Evolutionary conservation across 2,797 vertebrate species (phyloP), one percentile per base, ranked within the genome.

Genomic region (Gambelia wislizenii): DNA sequence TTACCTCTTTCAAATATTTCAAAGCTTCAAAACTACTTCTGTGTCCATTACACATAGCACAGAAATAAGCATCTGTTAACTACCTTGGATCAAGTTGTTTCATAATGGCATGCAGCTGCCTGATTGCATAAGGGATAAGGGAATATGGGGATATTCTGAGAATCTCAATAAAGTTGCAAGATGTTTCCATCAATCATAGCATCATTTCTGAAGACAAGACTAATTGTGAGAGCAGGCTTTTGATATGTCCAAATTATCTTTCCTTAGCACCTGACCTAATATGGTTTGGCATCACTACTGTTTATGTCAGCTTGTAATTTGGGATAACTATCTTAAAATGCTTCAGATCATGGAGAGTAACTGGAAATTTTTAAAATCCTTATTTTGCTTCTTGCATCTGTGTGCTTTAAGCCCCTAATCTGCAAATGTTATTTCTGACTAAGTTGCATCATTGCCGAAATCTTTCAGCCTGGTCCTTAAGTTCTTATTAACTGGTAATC

Each of bases 1-100:
- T 88, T 90, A 44, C 91, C 80, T 84, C 42, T 87, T 69, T 59
- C 91, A 88, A 90, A 91, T 86, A 86, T 72, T 89, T 77, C 86
- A 88, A 87, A 90, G 92, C 92, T 87, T 78, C 56, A 4, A 89
- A 90, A 0, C 0, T 36, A 44, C 20, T 87, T 52, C 89, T 94
- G 86, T 42, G 82, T 0, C 86, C 85, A 76, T 83, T 69, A 90
- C 64, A 52, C 61, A 74, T 30, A 70, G 25, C 89, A 75, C 42
- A 0, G 25, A 44, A 85, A 83, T 22, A 87, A 87, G 54, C 78
- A 18, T 61, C 49, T 61, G 39, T 87, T 49, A 76, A 93, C 20
- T 93, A 94, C 18, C 89, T 90, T 92, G 87, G 87, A 78, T 89
- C 79, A 69, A 42, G 33, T 0, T 0, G 84, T 87, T 86, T 52